These are phyloP conservation scores for Alexandromys fortis DNA, from an alignment of 2,113 vertebrate species.

Conservation along the genomic window DNA sequence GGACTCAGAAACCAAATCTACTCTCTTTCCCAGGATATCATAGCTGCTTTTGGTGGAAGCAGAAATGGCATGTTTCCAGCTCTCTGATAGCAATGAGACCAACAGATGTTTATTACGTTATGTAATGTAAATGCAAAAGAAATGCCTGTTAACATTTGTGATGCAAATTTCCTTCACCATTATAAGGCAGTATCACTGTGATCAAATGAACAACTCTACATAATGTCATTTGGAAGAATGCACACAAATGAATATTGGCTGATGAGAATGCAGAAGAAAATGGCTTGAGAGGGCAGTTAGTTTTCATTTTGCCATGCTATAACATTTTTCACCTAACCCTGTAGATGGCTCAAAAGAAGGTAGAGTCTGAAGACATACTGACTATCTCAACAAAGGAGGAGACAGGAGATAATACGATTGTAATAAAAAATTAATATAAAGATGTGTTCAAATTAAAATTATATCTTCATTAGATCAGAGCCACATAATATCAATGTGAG, in stretches of 20 bases:
- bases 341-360: background rate
- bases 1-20: slow-evolving; percentile 2
- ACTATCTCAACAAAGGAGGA: background rate
- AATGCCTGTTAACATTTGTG: slow-evolving; percentile 16
- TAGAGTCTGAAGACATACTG: background rate
- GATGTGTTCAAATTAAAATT: background rate
- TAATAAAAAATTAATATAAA: background rate
- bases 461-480: background rate
- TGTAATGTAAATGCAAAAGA: slow-evolving; percentile 29
- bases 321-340: background rate
- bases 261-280: background rate
- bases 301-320: background rate
- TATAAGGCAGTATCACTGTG: background rate
- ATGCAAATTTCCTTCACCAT: slow-evolving; percentile 3
- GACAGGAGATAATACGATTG: background rate
- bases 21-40: background rate
- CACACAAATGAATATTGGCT: background rate
- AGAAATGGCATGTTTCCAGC: background rate
- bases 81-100: background rate
- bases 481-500: background rate
- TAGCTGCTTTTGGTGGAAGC: background rate
- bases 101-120: background rate
- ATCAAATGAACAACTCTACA: background rate
- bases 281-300: background rate
- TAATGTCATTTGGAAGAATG: background rate